phyloP scores from a whole-genome alignment of 1,140 invertebrate species.

The Saxidomus purpurata region DNA sequence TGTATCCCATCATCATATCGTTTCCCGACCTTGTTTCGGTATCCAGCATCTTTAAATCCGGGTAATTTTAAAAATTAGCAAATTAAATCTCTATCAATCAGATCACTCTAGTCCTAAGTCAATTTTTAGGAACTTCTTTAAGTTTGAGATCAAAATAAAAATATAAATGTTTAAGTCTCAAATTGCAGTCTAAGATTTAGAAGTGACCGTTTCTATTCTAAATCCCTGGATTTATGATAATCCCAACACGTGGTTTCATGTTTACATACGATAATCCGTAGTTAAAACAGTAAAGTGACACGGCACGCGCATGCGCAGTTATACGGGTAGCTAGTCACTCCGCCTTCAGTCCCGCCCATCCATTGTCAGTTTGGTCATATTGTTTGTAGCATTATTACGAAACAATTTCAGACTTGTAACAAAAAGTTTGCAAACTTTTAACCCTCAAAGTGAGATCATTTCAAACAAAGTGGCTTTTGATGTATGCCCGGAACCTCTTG shows the following conservation, averaged over 20 bases:
- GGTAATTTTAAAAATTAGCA: constrained; percentile 51
- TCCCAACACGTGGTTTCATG: constrained; percentile 64
- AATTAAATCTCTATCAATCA: constrained; percentile 1
- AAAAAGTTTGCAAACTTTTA: constrained; percentile 16
- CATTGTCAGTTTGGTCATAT: constrained; percentile 11
- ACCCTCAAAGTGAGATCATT: constrained; percentile 35
- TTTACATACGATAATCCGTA: constrained; percentile 66
- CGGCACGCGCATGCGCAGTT: constrained; percentile 32
- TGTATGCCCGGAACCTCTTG: no score
- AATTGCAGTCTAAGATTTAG: constrained; percentile 16
- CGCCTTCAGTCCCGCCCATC: constrained; percentile 28
- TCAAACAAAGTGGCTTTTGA: not conserved
- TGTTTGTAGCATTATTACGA: constrained; percentile 21
- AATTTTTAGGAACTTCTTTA: not conserved
- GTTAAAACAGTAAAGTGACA: constrained; percentile 17
- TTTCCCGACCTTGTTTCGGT: constrained; percentile 44
- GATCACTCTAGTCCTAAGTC: not conserved
- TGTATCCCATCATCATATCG: constrained; percentile 43
- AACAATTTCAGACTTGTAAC: constrained; percentile 38
- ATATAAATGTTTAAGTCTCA: constrained; percentile 30
- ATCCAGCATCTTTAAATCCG: constrained; percentile 65
- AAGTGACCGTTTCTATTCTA: constrained; percentile 41
- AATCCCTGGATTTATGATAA: constrained; percentile 63
- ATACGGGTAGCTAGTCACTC: constrained; percentile 24
- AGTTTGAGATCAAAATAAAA: not conserved